Evolutionary conservation across 2,113 vertebrate genomes (phyloP), one percentile per base, ranked within the genome.

Genomic region (Pithys albifrons): DNA sequence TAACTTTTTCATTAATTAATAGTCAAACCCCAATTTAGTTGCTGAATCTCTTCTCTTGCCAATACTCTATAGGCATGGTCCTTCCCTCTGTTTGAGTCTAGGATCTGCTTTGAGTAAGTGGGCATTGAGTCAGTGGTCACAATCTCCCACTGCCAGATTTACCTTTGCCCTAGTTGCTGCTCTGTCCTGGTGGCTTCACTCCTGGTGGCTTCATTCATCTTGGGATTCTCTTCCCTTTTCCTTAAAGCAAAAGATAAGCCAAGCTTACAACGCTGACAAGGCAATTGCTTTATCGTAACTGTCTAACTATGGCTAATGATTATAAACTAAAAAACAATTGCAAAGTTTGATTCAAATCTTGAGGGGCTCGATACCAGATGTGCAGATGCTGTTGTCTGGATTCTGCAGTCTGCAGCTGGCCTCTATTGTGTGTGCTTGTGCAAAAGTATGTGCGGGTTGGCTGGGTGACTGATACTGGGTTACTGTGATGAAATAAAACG

Each of bases 361-460:
- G 45, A 31, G 25, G 17, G 25, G 31, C 35, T 72, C 54, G 22
- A 27, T 45, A 19, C 25, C 49, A 80, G 31, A 37, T 33, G 25
- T 66, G 5, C 41, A 29, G 19, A 3, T 64, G 49, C 31, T 70
- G 59, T 81, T 69, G 10, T 51, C 27, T 25, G 6, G 37, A 67
- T 73, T n/a, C 20, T 1, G 4, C 37, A 16, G 19, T 93, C 54
- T 6, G 4, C 54, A 93, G 41, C 31, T 45, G 41, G 48, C 28
- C 7, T 24, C 29, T 10, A 8, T 23, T 0, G 0, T 29, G 35
- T 46, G 46, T 4, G 11, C 13, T 0, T 0, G 5, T 43, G 31
- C 23, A 45, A 43, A 9, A 33, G 25, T 66, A 10, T 13, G 19
- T 67, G 66, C 58, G 15, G 10, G 15, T 43, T 37, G 46, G 2